Conservation (phyloP, 2,797 vertebrate species). For the Cercopithecus mitis region DNA sequence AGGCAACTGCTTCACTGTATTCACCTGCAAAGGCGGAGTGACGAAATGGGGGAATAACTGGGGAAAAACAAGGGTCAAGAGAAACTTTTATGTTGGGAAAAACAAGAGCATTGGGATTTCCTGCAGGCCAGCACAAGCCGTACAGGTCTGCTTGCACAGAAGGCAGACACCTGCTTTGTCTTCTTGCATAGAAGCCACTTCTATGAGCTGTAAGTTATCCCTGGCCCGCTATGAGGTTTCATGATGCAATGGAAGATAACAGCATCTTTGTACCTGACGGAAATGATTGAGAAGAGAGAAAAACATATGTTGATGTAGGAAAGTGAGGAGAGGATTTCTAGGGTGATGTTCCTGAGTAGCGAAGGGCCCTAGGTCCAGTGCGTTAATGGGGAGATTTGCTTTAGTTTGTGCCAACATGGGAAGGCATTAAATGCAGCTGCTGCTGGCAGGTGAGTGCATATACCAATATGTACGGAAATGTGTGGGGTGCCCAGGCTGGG, state of each 20-base stretch:
- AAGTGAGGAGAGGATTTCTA: neutral
- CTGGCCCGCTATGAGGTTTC: neutral
- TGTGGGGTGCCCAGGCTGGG: neutral
- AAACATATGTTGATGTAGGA: neutral
- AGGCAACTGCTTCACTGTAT: neutral
- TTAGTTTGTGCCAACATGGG: neutral
- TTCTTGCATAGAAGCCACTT: neutral
- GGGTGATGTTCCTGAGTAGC: rapidly evolving
- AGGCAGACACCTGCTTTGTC: neutral
- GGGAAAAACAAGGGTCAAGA: neutral
- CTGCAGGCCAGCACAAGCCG: too few relatives aligned
- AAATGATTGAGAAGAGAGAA: neutral
- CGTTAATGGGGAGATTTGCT: neutral
- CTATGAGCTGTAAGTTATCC: neutral
- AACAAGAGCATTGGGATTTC: neutral
- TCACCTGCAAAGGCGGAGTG: too few relatives aligned
- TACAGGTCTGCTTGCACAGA: rapidly evolving
- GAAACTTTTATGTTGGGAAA: neutral
- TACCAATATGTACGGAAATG: neutral
- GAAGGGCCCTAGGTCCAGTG: neutral
- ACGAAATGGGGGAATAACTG: rapidly evolving
- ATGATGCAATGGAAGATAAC: neutral
- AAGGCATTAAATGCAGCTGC: rapidly evolving
- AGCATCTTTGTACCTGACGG: neutral
- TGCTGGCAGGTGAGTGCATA: too few relatives aligned